Percentiles rank a stretch among this genome's conserved stretches.
Conservation (phyloP, 2,797 vertebrate genomes). For the Cottoperca gobio region DNA sequence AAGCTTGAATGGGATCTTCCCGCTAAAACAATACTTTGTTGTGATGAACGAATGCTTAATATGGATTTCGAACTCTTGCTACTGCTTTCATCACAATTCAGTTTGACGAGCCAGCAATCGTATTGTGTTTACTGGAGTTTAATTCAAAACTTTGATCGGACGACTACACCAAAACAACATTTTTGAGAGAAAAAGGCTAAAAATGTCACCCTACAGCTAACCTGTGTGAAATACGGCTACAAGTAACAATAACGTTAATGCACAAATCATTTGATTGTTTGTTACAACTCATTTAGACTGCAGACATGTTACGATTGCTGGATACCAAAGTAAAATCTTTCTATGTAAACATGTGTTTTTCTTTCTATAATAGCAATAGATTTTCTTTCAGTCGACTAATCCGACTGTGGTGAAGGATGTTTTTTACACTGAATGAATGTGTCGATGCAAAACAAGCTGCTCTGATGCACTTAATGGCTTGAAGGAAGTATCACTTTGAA, state of each 20-base stretch:
- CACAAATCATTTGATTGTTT: neutral
- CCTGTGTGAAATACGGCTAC: neutral
- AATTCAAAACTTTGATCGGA: neutral
- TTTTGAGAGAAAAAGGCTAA: neutral
- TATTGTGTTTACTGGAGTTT: neutral
- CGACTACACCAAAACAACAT: neutral
- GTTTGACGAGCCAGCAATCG: neutral
- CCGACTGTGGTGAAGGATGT: constrained; percentile 35
- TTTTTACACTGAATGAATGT: constrained; percentile 47
- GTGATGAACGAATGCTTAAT: neutral
- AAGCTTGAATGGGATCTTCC: constrained; percentile 3
- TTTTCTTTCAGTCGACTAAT: neutral
- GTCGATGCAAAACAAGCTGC: constrained; percentile 17
- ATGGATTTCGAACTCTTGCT: neutral
- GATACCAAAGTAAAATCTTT: neutral
- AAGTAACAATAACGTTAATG: neutral
- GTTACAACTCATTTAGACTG: neutral
- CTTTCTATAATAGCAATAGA: neutral
- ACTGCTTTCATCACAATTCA: neutral
- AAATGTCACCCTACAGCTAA: neutral
- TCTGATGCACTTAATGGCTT: constrained; percentile 14
- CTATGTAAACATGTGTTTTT: no score
- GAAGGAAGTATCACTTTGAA: constrained; percentile 9
- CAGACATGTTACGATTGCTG: neutral
- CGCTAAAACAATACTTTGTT: neutral